Conservation (phyloP, 1,140 invertebrate genomes). For the Trigoniulus corallinus region DNA sequence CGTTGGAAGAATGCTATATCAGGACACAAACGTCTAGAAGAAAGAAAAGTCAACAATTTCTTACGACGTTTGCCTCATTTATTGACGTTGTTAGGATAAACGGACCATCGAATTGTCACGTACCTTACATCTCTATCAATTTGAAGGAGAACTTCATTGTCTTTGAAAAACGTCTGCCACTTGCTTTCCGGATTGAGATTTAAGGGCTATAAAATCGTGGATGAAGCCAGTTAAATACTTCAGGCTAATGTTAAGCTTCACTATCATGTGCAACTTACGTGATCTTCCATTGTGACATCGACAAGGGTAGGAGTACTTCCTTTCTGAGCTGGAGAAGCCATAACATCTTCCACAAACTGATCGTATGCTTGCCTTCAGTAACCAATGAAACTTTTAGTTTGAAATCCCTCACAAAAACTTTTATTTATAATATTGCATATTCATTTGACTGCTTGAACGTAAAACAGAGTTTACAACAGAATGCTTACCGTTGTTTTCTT, state of each 20-base stretch:
- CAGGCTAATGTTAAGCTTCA: neutral
- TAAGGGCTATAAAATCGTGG: conserved; percentile 50
- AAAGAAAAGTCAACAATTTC: no score
- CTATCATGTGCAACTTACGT: conserved; percentile 17
- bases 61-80: no score
- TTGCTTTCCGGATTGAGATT: conserved; percentile 83
- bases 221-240: conserved; percentile 5
- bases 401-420: no score
- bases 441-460: neutral
- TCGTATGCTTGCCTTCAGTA: conserved; percentile 46
- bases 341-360: conserved; percentile 57
- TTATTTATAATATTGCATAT: neutral
- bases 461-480: conserved; percentile 41
- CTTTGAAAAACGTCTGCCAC: conserved; percentile 87
- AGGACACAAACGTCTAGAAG: conserved; percentile 65
- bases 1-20: conserved; percentile 95
- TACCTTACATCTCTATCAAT: conserved; percentile 93
- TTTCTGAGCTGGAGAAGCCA: conserved; percentile 17
- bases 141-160: conserved; percentile 89
- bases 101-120: neutral
- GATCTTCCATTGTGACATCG: conserved; percentile 23
- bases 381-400: conserved; percentile 1
- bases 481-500: conserved; percentile 13
- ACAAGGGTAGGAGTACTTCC: neutral
- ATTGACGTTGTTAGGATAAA: no score